These are phyloP conservation scores for Pseudochirops corinnae DNA, from an alignment of 2,797 vertebrate species.

Conservation along the genomic window DNA sequence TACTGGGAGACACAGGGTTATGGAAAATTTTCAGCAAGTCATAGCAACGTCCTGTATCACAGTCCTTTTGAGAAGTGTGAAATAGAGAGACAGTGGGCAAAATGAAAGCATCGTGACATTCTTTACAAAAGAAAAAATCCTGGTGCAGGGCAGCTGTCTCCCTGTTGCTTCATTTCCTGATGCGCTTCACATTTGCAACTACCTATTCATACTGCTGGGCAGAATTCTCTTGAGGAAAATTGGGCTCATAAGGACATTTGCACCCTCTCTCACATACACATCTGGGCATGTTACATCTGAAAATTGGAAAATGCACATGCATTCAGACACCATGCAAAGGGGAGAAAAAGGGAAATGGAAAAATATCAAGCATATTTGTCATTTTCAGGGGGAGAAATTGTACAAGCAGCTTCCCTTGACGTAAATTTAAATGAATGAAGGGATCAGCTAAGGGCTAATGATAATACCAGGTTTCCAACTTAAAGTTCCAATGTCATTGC, in stretches of 20 bases:
- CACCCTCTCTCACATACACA: constrained; percentile 64
- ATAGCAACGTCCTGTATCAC: neutral
- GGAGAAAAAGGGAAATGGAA: constrained; percentile 50
- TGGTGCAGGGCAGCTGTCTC: neutral
- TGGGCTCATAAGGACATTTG: constrained; percentile 48
- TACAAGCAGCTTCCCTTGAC: constrained; percentile 37
- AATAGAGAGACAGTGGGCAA: neutral
- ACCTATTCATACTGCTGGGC: neutral
- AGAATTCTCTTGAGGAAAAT: constrained; percentile 63
- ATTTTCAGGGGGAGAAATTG: constrained; percentile 34
- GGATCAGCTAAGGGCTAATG: constrained; percentile 64
- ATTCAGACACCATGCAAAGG: constrained; percentile 53
- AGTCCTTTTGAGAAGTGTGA: constrained; percentile 9
- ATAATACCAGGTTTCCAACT: constrained; percentile 11
- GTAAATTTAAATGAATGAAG: constrained; percentile 69
- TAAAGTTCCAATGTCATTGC: constrained; percentile 60
- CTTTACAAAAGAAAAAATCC: neutral
- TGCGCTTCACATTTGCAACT: constrained; percentile 38
- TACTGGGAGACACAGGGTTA: neutral
- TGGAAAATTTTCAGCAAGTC: constrained; percentile 3
- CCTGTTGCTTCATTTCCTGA: neutral
- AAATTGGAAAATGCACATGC: constrained; percentile 72
- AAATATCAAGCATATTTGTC: constrained; percentile 65
- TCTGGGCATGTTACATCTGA: constrained; percentile 74
- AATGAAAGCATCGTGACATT: constrained; percentile 26